Evolutionary conservation across 2,888 invertebrate genomes (phyloP), one percentile per base, ranked within the genome.

Genomic region (Drosophila anomelani): DNA sequence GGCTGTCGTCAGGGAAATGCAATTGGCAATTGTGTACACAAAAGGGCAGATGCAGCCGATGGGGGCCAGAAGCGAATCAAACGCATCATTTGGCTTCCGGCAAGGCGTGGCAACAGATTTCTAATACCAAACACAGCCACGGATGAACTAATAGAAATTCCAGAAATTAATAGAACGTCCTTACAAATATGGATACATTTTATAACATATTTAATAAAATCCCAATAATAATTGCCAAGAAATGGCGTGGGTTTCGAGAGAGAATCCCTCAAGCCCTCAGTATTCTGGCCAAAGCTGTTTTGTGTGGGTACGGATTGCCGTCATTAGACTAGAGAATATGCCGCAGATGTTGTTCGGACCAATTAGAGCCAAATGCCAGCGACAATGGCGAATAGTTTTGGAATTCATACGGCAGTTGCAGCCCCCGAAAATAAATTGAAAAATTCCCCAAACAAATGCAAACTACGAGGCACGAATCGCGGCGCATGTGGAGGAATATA

Each of bases 11-110:
- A 51, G 66, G 57, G 53, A 67, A 75, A 62, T 75, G 70, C 79
- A 75, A 82, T 79, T 67, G 39, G 59, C 67, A 66, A 78, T 66
- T 70, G 64, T 55, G 46, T 55, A 39, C 46, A 69, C 36, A 71
- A 71, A 70, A 61, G 57, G 54, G 49, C 49, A 70, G 60, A 51
- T 49, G 49, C 26, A 54, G 58, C 39, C 64, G 67, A 59, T 56
- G 53, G 78, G 62, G 76, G 79, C 74, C 68, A 68, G 77, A 78
- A 67, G 76, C 76, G 75, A 82, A 85, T 85, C 83, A 88, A 85
- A 88, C 76, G 83, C 85, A 75, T 80, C 83, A 88, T 85, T 88
- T 80, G 67, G 78, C 83, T 83, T 83, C 88, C 85, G 83, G 88
- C 83, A 85, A 60, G 76, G 69, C 88, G 75, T 63, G 78, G 72